A percentile compares a stretch with the other conserved stretches of the same genome.
phyloP scores from a whole-genome alignment of 2,113 vertebrate genomes.

The Ptyas mucosa region DNA sequence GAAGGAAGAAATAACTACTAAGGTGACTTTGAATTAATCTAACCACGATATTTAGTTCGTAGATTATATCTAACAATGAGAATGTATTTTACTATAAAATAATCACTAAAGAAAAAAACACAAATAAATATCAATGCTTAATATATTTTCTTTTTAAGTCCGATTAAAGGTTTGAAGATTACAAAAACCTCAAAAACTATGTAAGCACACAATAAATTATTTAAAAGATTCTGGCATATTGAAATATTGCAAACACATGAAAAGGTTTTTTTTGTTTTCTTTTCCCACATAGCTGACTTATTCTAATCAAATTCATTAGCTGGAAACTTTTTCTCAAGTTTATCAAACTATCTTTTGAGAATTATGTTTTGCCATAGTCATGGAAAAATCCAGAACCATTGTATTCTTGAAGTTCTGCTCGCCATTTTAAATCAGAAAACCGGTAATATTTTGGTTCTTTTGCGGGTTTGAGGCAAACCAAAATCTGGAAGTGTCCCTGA shows the following conservation, averaged over 20 bases:
- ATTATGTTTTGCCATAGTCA: neutral
- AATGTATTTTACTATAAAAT: neutral
- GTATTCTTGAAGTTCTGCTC: neutral
- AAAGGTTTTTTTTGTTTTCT: neutral
- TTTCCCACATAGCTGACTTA: neutral
- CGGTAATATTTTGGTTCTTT: neutral
- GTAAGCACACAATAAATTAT: conserved; percentile 45
- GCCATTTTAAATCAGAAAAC: neutral
- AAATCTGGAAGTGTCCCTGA: neutral
- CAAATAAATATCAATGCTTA: neutral
- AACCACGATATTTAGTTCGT: neutral
- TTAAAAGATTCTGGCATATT: conserved; percentile 45
- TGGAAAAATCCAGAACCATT: neutral
- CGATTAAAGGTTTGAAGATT: conserved; percentile 19
- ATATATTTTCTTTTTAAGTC: neutral
- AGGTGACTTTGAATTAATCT: neutral
- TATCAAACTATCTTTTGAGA: conserved; percentile 29
- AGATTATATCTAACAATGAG: neutral
- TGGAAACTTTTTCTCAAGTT: conserved; percentile 46
- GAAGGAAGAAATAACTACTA: neutral
- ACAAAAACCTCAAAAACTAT: conserved; percentile 36
- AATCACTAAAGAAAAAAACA: neutral
- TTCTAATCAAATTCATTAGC: conserved; percentile 41
- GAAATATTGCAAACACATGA: conserved; percentile 47
- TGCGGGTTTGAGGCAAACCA: neutral